A percentile compares a stretch with the other conserved stretches of the same genome.
Evolutionary conservation across 2,797 vertebrate species (phyloP).

Genomic region (Thripadectes ignobilis): DNA sequence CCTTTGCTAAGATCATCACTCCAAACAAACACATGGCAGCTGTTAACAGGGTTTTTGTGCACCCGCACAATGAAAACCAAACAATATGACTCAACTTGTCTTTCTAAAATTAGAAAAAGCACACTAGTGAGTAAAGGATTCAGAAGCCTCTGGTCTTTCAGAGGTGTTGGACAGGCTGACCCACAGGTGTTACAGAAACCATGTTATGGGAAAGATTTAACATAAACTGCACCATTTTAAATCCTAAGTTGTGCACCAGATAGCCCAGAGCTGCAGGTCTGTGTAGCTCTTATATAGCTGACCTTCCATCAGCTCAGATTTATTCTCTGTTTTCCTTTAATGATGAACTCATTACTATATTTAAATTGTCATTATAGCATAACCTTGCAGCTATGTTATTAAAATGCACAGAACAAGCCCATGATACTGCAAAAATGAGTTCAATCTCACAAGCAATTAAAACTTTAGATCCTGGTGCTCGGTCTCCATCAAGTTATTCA

Average conservation of each 20-base stretch:
- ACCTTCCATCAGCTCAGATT: not conserved
- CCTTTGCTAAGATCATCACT: not conserved
- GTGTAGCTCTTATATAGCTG: not conserved
- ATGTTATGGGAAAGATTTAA: not conserved
- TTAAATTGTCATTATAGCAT: not conserved
- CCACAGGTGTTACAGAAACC: not conserved
- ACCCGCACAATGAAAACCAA: not conserved
- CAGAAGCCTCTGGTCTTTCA: not conserved
- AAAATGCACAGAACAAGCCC: not conserved
- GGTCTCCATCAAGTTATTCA: not conserved
- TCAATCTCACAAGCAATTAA: not conserved
- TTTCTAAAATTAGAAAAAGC: not conserved
- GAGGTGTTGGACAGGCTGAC: not conserved
- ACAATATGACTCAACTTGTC: not conserved
- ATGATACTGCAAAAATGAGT: not conserved
- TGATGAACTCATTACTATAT: not conserved
- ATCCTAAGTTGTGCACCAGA: fast-evolving
- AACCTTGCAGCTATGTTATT: not conserved
- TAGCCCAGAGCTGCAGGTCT: not conserved
- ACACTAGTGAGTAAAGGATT: not conserved
- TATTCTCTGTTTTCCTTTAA: not conserved
- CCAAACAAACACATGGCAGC: not conserved
- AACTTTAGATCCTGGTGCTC: not conserved
- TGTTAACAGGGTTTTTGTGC: not conserved
- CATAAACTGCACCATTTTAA: not conserved